Evolutionary conservation across 2,797 vertebrate species (phyloP).

Genomic region (Propithecus perrieri): DNA sequence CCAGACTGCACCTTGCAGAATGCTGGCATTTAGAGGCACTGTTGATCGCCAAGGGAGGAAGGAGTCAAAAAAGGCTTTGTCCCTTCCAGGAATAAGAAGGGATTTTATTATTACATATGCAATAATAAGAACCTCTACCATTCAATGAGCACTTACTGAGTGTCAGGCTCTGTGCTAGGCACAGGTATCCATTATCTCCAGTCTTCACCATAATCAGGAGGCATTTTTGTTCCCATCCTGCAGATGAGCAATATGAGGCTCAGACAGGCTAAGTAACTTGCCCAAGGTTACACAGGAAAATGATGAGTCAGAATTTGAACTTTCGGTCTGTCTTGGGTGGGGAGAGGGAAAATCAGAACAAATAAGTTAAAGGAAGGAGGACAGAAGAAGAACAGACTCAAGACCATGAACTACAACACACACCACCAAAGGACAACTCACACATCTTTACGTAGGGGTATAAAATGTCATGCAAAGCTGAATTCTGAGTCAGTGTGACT

Average conservation of each 20-base stretch:
- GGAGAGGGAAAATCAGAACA: background rate
- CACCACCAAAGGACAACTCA: background rate
- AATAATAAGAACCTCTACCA: constrained; percentile 7
- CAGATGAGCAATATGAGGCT: background rate
- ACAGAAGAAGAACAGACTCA: background rate
- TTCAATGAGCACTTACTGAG: constrained; percentile 34
- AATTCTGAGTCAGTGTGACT: background rate
- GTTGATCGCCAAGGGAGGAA: constrained; percentile 28
- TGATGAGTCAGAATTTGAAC: background rate
- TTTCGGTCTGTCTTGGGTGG: background rate
- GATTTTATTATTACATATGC: constrained; percentile 42
- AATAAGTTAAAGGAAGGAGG: background rate
- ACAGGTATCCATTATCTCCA: background rate
- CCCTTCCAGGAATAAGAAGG: constrained; percentile 61
- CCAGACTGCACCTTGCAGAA: constrained; percentile 34
- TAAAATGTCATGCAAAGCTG: background rate
- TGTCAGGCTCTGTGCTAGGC: background rate
- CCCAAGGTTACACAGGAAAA: background rate
- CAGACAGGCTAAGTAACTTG: background rate
- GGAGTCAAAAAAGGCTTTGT: constrained; percentile 57
- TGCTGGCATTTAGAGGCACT: constrained; percentile 33
- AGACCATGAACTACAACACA: background rate
- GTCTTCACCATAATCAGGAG: background rate
- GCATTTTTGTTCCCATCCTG: background rate
- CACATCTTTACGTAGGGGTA: background rate